phyloP scores from a whole-genome alignment of 2,113 vertebrate species.

The Bostrychus sinensis region DNA sequence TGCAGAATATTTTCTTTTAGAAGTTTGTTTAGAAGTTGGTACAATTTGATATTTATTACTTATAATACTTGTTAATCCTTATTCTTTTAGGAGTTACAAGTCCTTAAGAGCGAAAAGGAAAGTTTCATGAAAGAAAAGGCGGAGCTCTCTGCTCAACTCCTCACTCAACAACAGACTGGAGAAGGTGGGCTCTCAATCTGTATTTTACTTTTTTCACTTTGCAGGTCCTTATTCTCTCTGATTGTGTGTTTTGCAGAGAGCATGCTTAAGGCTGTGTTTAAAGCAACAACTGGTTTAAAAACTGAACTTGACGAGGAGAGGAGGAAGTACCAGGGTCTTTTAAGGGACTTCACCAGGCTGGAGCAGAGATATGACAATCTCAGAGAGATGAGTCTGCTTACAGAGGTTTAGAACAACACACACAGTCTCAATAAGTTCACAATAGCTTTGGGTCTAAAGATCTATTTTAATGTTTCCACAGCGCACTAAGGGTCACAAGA shows the following conservation, averaged over 20 bases:
- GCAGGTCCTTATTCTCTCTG: conserved; percentile 6
- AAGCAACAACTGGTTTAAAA: conserved; percentile 55
- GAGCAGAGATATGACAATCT: conserved; percentile 84
- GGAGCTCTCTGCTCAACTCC: conserved; percentile 56
- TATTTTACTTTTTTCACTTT: not conserved
- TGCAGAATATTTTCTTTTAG: not conserved
- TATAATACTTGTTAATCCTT: not conserved
- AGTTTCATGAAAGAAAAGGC: conserved; percentile 62
- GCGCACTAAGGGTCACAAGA: conserved; percentile 67
- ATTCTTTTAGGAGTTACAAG: conserved; percentile 63
- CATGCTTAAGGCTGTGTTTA: conserved; percentile 29
- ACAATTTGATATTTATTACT: not conserved
- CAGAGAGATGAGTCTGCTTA: conserved; percentile 74
- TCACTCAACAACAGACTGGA: conserved; percentile 60
- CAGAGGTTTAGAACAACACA: conserved; percentile 67
- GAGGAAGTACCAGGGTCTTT: conserved; percentile 76
- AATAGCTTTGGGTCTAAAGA: not conserved
- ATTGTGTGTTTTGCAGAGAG: conserved; percentile 51
- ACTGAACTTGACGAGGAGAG: conserved; percentile 80
- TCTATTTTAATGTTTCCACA: conserved; percentile 30
- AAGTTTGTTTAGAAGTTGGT: too few relatives aligned
- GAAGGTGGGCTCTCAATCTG: conserved; percentile 51
- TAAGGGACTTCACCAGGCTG: conserved; percentile 79
- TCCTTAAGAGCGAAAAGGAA: conserved; percentile 66
- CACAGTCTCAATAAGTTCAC: not conserved